Evolutionary conservation across 2,797 vertebrate genomes (phyloP).

Genomic region (Sciurus vulgaris): DNA sequence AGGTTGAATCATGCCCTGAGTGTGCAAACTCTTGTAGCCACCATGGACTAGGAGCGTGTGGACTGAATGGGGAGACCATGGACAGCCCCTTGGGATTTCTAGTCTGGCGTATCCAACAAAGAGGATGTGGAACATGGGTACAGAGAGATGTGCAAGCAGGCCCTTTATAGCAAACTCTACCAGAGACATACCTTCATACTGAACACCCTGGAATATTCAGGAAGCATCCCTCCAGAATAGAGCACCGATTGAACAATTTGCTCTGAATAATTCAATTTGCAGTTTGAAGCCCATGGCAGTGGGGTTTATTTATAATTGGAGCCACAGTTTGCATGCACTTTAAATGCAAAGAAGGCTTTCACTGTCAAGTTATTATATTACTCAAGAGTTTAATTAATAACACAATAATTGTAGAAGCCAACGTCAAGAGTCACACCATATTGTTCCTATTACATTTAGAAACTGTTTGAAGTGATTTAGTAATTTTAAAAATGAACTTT

Average conservation of each 20-base stretch:
- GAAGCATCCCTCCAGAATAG: slow-evolving; percentile 52
- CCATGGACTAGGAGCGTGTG: too few relatives aligned
- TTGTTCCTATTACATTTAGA: slow-evolving; percentile 87
- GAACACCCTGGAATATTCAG: neutral
- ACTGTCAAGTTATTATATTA: slow-evolving; percentile 87
- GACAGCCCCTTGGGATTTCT: neutral
- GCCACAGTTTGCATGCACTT: slow-evolving; percentile 85
- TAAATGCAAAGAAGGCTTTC: slow-evolving; percentile 87
- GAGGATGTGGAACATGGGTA: fast-evolving
- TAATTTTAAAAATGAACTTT: slow-evolving; percentile 83
- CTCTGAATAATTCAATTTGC: slow-evolving; percentile 83
- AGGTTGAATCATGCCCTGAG: too few relatives aligned
- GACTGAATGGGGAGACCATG: too few relatives aligned
- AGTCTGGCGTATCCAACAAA: neutral
- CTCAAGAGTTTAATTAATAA: slow-evolving; percentile 89
- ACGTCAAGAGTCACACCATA: slow-evolving; percentile 86
- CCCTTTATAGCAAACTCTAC: fast-evolving
- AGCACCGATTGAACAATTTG: slow-evolving; percentile 78
- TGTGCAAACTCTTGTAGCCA: fast-evolving
- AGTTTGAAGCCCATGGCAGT: slow-evolving; percentile 79
- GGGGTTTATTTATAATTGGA: slow-evolving; percentile 86
- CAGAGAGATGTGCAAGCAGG: fast-evolving
- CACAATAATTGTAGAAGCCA: slow-evolving; percentile 86
- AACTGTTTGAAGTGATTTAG: slow-evolving; percentile 86
- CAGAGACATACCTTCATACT: neutral